Percentiles rank a stretch among this genome's conserved stretches.
Evolutionary conservation across 1,140 invertebrate genomes (phyloP).

Genomic region (Dermatophagoides farinae): DNA sequence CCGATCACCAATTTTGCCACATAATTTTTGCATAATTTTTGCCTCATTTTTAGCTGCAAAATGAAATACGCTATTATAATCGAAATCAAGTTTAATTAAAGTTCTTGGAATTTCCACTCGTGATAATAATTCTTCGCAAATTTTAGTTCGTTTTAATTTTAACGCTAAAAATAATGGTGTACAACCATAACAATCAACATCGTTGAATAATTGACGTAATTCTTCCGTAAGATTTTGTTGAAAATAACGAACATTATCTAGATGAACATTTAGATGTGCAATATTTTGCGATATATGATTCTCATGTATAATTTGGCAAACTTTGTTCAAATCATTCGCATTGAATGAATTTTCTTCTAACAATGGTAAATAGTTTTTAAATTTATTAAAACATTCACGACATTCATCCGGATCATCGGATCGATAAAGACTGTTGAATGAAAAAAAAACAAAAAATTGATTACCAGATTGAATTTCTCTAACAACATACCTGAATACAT

Average conservation of each 20-base stretch:
- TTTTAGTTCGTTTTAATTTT: conserved; percentile 15
- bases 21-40: conserved; percentile 20
- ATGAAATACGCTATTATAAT: conserved; percentile 20
- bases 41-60: conserved; percentile 19
- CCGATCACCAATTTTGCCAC: not conserved
- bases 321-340: conserved; percentile 33
- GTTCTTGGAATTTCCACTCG: conserved; percentile 2
- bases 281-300: conserved; percentile 62
- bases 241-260: conserved; percentile 46
- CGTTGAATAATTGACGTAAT: not conserved
- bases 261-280: conserved; percentile 56
- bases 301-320: conserved; percentile 49
- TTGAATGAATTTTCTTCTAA: conserved; percentile 21
- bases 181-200: conserved; percentile 10
- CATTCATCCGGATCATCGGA: conserved; percentile 37
- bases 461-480: no score
- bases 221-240: conserved; percentile 25
- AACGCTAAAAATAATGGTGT: conserved; percentile 21
- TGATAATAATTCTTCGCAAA: conserved; percentile 16
- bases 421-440: conserved; percentile 43
- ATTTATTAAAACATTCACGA: conserved; percentile 43
- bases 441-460: no score
- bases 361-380: conserved; percentile 29
- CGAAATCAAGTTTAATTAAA: conserved; percentile 15
- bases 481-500: no score